Evolutionary conservation across 1,140 invertebrate genomes (phyloP), one percentile per base, ranked within the genome.

Genomic region (Akabosia matsudoensis): DNA sequence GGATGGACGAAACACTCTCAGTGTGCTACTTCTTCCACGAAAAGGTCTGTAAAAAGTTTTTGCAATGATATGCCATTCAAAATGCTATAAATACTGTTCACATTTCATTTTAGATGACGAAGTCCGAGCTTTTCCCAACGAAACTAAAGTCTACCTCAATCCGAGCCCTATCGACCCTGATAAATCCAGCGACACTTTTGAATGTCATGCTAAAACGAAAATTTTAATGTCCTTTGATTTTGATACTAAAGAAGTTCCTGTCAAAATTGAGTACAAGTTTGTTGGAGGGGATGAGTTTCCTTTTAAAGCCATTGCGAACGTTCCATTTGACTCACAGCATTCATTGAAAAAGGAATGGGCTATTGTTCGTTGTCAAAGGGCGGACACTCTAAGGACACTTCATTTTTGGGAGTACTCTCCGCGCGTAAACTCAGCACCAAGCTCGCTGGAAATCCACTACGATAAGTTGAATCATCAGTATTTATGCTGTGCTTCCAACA

Each of bases 391-490:
- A 30, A 10, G 75, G 73, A 33, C 72, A 14, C 71, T 76, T 26
- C 75, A 76, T 37, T 37, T 31, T 7, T 76, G 75, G 75, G 75
- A 76, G 67, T 76, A 72, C 31, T 45, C 75, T 16, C 54, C 54
- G 30, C 31, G 67, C n/a, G 75, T 71, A 61, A 71, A 13, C 14
- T 24, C 54, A 61, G 22, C 24, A 1, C 61, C 61, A 28, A 67
- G 3, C 28, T 7, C 28, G 2, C 33, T 76, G 18, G 70, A 64
- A 45, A 73, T 76, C 18, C 56, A 54, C 18, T 76, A 73, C 28
- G 75, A 76, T 33, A 34, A 54, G 30, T 67, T 54, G 54, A 76
- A 76, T 76, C 75, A 72, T 22, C 75, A 76, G 33, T 76, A 64
- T 73, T 52, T 76, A 31, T 76, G 75, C 31, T 76, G 75, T 18